These are phyloP conservation scores for Lepetodrilus schrolli DNA, from an alignment of 2,888 invertebrate species.

Conservation along the genomic window DNA sequence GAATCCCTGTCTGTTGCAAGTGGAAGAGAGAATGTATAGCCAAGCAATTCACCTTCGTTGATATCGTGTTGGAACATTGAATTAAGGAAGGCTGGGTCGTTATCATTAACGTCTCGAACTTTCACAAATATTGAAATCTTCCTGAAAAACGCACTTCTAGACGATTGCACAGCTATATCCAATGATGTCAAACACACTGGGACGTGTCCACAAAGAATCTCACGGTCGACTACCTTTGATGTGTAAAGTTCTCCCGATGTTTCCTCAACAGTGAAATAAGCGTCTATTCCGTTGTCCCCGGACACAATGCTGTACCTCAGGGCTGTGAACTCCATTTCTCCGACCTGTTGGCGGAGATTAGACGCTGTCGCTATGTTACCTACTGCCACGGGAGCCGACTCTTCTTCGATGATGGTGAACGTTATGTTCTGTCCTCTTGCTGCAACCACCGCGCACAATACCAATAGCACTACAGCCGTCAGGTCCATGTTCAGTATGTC, in stretches of 20 bases:
- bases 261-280: conserved; percentile 36
- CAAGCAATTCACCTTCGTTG: conserved; percentile 33
- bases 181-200: conserved; percentile 35
- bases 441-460: background rate
- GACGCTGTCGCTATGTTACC: conserved; percentile 22
- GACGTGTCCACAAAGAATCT: conserved; percentile 37
- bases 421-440: background rate
- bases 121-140: conserved; percentile 38
- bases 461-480: background rate
- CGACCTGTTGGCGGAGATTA: conserved; percentile 22
- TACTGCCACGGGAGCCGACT: background rate
- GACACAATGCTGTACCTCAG: conserved; percentile 26
- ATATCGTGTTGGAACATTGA: conserved; percentile 33
- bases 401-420: background rate
- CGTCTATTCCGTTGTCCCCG: background rate
- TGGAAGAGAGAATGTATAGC: conserved; percentile 37
- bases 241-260: conserved; percentile 40
- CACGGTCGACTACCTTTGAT: conserved; percentile 35
- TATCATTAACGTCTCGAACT: conserved; percentile 42
- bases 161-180: conserved; percentile 38
- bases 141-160: conserved; percentile 36
- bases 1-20: conserved; percentile 39
- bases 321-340: background rate
- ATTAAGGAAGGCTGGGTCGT: conserved; percentile 35
- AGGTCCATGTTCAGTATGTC: background rate